Base-by-base conservation (phyloP, 2,888 invertebrate genomes). In the Meteorus cinctellus region DNA sequence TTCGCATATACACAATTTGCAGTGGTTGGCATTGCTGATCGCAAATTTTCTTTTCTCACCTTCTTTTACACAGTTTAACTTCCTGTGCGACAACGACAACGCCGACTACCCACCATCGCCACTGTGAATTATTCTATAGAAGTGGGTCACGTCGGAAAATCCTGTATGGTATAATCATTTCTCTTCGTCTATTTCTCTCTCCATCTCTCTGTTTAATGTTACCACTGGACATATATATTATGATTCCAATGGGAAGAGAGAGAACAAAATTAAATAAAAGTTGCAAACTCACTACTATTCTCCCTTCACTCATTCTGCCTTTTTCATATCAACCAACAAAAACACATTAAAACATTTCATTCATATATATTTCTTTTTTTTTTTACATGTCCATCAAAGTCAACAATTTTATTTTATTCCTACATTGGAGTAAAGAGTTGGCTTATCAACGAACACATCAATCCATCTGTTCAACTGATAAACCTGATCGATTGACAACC, bases 131-230 rank as follows among this genome's bases (percentile, higher is more conserved):
- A 75, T 75, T 51, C 55, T 31, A 63, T 75, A 19, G 29, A 75
- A 75, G 63, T 75, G 41, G 74, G 74, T 75, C 74, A 75, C 63
- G 63, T 63, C 68, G 60, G 31, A 68, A 74, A 68, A 74, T 68
- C 45, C 60, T 41, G 55, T 70, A 63, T 69, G 45, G 74, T 69
- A 75, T 45, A 14, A 24, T 51, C 55, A 16, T 59, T 36, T 70
- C 69, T 70, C 59, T 55, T 48, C 12, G 14, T 19, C 51, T n/a
- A 5, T 31, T 51, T 5, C 55, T 16, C 48, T 51, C 31, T 59
- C 36, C 19, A 41, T 55, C 55, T 59, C 55, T 59, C 36, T 55
- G 51, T 65, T 24, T 65, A 19, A 55, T 55, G 19, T 19, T 19
- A 55, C 55, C 19, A 55, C 19, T 55, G 19, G 6, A 55, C 55